Percentiles rank a stretch among this genome's conserved stretches.
phyloP scores from a whole-genome alignment of 2,113 vertebrate species.

The Leptodactylus fuscus region DNA sequence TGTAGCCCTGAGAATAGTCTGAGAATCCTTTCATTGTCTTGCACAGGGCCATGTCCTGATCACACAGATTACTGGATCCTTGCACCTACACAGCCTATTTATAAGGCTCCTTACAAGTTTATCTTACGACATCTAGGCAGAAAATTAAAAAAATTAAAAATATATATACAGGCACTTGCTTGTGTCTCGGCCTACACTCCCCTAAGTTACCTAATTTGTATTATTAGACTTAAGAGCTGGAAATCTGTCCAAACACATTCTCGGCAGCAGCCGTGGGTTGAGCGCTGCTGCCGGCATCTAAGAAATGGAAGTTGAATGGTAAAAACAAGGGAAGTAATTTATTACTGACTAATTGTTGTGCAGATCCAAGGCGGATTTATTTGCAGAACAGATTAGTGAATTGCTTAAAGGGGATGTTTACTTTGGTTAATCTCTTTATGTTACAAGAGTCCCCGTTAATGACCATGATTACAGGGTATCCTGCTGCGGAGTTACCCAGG shows the following conservation, averaged over 20 bases:
- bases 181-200: background rate
- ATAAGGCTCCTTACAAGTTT: background rate
- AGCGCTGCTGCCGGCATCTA: background rate
- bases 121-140: background rate
- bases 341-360: background rate
- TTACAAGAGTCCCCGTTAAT: no score
- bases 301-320: background rate
- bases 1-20: background rate
- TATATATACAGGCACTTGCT: slow-evolving; percentile 6
- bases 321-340: background rate
- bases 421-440: no score
- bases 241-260: slow-evolving; percentile 45
- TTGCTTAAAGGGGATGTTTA: no score
- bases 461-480: no score
- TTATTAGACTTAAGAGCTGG: slow-evolving; percentile 31
- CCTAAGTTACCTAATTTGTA: slow-evolving; percentile 21
- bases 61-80: background rate
- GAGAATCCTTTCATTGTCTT: background rate
- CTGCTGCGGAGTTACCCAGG: no score
- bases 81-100: background rate
- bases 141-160: background rate
- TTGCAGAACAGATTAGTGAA: background rate
- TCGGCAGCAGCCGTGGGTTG: background rate
- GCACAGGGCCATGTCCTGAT: background rate
- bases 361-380: background rate